These are phyloP conservation scores for Datnioides undecimradiatus DNA, from an alignment of 2,113 vertebrate species.

Conservation along the genomic window DNA sequence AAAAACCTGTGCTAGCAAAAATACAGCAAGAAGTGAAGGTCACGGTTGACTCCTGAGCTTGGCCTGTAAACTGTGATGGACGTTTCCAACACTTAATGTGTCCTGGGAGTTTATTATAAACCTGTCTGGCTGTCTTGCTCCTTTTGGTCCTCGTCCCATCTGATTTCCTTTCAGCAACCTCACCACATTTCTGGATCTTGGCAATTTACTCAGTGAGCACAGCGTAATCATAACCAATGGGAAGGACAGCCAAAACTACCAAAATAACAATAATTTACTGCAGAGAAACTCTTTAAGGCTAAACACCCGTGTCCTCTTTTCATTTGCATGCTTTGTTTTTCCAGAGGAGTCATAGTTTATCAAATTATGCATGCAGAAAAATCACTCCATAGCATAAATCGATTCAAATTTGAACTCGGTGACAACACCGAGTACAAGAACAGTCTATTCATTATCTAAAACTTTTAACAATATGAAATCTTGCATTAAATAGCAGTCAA, in stretches of 20 bases:
- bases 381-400: neutral
- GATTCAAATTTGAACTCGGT: neutral
- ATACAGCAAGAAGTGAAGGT: neutral
- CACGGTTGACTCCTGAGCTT: neutral
- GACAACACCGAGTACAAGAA: neutral
- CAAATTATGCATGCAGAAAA: neutral
- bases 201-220: constrained; percentile 1
- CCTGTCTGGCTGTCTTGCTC: neutral
- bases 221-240: neutral
- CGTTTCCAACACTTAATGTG: neutral
- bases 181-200: neutral
- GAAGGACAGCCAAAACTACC: neutral
- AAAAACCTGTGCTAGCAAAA: neutral
- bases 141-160: neutral
- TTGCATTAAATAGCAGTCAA: neutral
- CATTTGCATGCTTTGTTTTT: neutral
- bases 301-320: neutral
- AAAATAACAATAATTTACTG: neutral
- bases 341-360: neutral
- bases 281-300: neutral
- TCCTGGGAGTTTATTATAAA: neutral
- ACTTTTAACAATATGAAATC: neutral
- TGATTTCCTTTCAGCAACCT: neutral
- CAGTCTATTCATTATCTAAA: neutral
- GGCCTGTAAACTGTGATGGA: constrained; percentile 8